Evolutionary conservation across 2,888 invertebrate species (phyloP), one percentile per base, ranked within the genome.

Genomic region (Scaptomyza cyrtandrae): DNA sequence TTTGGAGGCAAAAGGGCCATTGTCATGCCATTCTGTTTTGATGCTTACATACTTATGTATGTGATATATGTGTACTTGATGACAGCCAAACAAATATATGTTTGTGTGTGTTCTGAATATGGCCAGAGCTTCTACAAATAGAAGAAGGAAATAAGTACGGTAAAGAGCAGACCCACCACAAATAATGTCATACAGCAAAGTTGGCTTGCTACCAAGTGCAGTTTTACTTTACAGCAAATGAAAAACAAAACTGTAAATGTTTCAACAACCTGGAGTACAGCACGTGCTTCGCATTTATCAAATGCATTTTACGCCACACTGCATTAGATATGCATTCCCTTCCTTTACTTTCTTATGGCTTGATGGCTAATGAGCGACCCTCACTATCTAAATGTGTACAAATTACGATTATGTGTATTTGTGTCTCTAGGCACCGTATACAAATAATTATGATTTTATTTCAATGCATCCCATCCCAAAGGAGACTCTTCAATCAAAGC

Each of bases 261-360:
- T 54, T 48, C 44, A 29, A 14, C 56, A 48, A 57, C 45, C 56
- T 49, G 43, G 33, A 59, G 50, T 41, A 35, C 27, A 52, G 50
- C 78, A 78, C 78, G 78, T 79, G 78, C 78, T 71, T 45, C 62
- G 62, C 68, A 75, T 76, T 79, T 79, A 79, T 76, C 78, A 78
- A 72, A 75, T 56, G 65, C 76, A 79, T 79, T 79, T 78, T 73
- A 78, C 70, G 78, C 70, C 53, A 54, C 57, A 53, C 44, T 79
- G 67, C 56, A 50, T 59, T 44, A 64, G 78, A 69, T 78, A 71
- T 52, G 67, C 49, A 27, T 41, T 24, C 39, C 39, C 63, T 7
- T 11, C 6, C 11, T 10, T 14, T 10, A 1, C 9, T 1, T 9
- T 24, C 11, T 9, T 11, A 16, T 7, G 6, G 1, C 16, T 41